Evolutionary conservation across 2,888 invertebrate genomes (phyloP).

Genomic region (Chironomus tentans): DNA sequence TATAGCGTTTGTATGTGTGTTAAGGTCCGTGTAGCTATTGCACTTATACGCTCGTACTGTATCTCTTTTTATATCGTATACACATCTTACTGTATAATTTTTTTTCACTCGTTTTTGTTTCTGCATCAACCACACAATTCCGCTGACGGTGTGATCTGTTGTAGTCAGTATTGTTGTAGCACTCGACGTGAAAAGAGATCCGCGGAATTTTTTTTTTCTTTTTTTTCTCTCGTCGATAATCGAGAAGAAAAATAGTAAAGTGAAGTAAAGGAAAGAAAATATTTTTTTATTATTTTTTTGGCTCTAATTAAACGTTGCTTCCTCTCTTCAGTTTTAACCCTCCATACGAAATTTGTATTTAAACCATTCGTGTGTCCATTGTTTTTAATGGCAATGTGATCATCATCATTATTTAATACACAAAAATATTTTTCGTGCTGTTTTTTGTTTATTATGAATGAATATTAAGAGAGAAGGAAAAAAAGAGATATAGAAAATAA

Average conservation of each 20-base stretch:
- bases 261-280: background rate
- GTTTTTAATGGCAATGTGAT: background rate
- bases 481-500: background rate
- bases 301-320: slow-evolving; percentile 4
- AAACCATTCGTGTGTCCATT: background rate
- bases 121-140: background rate
- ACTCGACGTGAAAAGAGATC: slow-evolving; percentile 2
- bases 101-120: background rate
- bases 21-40: background rate
- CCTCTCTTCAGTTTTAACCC: background rate
- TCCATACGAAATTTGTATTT: background rate
- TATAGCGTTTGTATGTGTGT: background rate
- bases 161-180: slow-evolving; percentile 5
- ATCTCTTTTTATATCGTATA: slow-evolving; percentile 1
- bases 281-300: background rate
- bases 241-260: background rate
- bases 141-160: background rate
- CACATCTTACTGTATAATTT: background rate
- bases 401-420: background rate
- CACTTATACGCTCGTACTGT: background rate
- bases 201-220: background rate
- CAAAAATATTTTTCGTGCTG: background rate
- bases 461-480: background rate
- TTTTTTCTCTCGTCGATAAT: background rate
- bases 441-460: no score